Evolutionary conservation across 2,797 vertebrate species (phyloP).

Genomic region (Rhabdomys pumilio): DNA sequence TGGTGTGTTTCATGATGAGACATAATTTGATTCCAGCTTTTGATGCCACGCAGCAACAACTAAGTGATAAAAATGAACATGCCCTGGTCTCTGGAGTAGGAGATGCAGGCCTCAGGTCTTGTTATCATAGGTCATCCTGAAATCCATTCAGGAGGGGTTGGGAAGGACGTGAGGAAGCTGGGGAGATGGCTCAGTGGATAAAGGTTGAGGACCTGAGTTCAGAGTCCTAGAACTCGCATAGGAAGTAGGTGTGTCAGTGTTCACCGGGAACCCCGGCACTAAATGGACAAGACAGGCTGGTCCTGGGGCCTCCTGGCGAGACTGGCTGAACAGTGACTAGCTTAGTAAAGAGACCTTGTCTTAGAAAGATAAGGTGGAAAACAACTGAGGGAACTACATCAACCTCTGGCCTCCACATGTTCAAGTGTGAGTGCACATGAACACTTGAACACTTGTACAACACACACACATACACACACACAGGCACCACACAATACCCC

Average conservation of each 20-base stretch:
- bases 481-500: not conserved
- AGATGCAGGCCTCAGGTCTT: constrained; percentile 12
- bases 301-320: too few relatives aligned
- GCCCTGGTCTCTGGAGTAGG: not conserved
- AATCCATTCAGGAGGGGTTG: not conserved
- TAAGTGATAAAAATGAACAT: not conserved
- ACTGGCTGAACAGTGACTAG: not conserved
- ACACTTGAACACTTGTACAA: not conserved
- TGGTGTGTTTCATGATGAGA: constrained; percentile 18
- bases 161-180: not conserved
- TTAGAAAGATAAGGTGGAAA: not conserved
- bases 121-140: constrained; percentile 41
- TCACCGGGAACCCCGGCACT: not conserved
- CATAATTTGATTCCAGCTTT: constrained; percentile 64
- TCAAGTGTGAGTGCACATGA: not conserved
- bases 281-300: not conserved
- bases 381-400: not conserved
- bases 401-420: not conserved
- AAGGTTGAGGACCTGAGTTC: not conserved
- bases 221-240: not conserved
- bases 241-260: not conserved
- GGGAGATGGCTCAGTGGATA: not conserved
- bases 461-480: not conserved
- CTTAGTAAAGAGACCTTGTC: not conserved
- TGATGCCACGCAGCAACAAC: not conserved